These are phyloP conservation scores for Equus przewalskii DNA, from an alignment of 2,113 vertebrate genomes.

Conservation along the genomic window DNA sequence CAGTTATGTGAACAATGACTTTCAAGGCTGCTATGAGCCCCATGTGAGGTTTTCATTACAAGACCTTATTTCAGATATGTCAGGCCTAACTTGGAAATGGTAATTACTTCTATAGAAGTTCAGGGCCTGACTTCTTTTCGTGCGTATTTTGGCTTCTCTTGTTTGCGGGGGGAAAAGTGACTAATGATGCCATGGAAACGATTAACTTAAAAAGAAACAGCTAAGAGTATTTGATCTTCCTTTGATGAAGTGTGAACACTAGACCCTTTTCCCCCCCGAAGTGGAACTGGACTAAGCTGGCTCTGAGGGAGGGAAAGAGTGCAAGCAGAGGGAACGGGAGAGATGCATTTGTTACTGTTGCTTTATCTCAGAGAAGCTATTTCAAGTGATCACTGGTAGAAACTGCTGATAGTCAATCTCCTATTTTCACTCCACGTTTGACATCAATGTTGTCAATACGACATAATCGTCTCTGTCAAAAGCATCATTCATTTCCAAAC, in stretches of 20 bases:
- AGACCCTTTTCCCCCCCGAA: constrained; percentile 73
- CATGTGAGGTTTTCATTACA: constrained; percentile 64
- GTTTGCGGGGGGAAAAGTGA: constrained; percentile 66
- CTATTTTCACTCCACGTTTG: constrained; percentile 79
- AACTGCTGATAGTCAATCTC: constrained; percentile 77
- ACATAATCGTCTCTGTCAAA: constrained; percentile 82
- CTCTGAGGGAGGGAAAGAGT: constrained; percentile 50
- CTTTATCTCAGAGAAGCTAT: constrained; percentile 78
- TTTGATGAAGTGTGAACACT: constrained; percentile 87
- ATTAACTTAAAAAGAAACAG: constrained; percentile 84
- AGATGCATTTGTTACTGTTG: constrained; percentile 45
- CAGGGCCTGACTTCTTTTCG: constrained; percentile 79
- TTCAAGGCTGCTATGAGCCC: constrained; percentile 51
- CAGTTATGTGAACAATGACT: constrained; percentile 56
- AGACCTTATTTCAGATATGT: constrained; percentile 65
- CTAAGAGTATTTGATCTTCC: constrained; percentile 85
- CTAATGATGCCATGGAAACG: constrained; percentile 84
- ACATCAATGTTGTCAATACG: constrained; percentile 76
- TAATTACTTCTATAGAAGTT: constrained; percentile 63
- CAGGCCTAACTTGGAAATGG: constrained; percentile 61
- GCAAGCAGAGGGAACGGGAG: not conserved
- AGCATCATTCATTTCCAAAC: constrained; percentile 79
- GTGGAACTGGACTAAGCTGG: constrained; percentile 73
- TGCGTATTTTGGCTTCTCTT: constrained; percentile 70
- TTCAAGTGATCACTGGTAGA: constrained; percentile 78